Conservation (phyloP, 2,888 invertebrate genomes). For the Calameuta filiformis region DNA sequence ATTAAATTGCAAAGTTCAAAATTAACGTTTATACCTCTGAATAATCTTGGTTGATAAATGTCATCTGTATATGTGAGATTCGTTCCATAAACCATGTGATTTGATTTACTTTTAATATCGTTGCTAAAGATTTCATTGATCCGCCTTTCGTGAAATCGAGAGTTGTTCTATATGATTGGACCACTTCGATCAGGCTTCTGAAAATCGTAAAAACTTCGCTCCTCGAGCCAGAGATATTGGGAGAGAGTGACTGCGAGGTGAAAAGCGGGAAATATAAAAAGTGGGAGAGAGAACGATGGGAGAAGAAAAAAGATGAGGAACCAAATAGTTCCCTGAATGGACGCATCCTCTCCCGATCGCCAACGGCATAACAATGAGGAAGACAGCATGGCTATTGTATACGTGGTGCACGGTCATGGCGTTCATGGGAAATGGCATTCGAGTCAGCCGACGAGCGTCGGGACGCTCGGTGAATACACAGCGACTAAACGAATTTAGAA, state of each 20-base stretch:
- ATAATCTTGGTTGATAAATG: background rate
- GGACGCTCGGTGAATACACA: constrained; percentile 20
- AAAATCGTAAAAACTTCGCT: constrained; percentile 18
- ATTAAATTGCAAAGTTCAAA: background rate
- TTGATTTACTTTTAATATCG: background rate
- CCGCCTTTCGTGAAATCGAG: background rate
- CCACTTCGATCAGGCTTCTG: constrained; percentile 37
- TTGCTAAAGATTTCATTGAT: background rate
- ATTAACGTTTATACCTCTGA: background rate
- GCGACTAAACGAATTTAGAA: constrained; percentile 18
- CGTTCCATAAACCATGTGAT: too few species aligned
- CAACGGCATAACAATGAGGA: constrained; percentile 46
- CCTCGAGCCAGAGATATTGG: background rate
- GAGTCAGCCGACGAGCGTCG: constrained; percentile 7
- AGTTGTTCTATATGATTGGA: background rate
- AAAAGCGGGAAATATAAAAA: background rate
- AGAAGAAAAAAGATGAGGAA: constrained; percentile 11
- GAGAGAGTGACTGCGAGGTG: constrained; percentile 6
- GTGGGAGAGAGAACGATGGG: background rate
- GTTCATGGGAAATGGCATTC: constrained; percentile 23
- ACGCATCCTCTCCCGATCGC: constrained; percentile 48
- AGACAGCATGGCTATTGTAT: constrained; percentile 7
- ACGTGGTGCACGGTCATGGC: constrained; percentile 8
- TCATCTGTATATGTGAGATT: too few species aligned
- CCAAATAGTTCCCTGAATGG: constrained; percentile 48